Conservation (phyloP, 1,140 invertebrate species). For the Listronotus oregonensis region DNA sequence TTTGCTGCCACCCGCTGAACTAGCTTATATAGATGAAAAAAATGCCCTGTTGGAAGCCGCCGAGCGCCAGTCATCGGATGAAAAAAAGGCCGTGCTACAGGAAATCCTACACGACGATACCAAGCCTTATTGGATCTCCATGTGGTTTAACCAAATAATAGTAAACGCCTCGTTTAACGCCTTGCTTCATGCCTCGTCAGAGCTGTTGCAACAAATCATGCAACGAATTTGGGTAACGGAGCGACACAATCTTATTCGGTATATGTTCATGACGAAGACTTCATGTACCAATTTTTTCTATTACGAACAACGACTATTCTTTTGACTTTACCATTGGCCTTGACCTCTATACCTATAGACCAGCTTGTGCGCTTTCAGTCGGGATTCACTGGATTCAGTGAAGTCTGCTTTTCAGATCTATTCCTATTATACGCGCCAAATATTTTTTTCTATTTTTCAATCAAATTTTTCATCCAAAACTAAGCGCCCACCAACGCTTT, state of each 20-base stretch:
- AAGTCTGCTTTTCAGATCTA: too few relatives aligned
- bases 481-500: too few relatives aligned
- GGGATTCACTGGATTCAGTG: too few relatives aligned
- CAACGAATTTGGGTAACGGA: not conserved
- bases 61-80: not conserved
- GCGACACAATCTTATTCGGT: not conserved
- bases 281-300: too few relatives aligned
- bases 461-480: too few relatives aligned
- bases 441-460: too few relatives aligned
- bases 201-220: not conserved
- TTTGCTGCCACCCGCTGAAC: conserved; percentile 1
- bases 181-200: not conserved
- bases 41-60: not conserved
- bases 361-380: too few relatives aligned
- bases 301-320: too few relatives aligned
- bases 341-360: too few relatives aligned
- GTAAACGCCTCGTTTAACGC: not conserved
- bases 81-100: not conserved
- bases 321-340: too few relatives aligned
- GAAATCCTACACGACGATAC: not conserved
- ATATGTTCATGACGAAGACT: too few relatives aligned
- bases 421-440: too few relatives aligned
- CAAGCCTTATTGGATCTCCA: not conserved
- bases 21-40: not conserved
- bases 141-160: conserved; percentile 7